These are phyloP conservation scores for Desmodus rotundus DNA, from an alignment of 2,113 vertebrate species.

Conservation along the genomic window DNA sequence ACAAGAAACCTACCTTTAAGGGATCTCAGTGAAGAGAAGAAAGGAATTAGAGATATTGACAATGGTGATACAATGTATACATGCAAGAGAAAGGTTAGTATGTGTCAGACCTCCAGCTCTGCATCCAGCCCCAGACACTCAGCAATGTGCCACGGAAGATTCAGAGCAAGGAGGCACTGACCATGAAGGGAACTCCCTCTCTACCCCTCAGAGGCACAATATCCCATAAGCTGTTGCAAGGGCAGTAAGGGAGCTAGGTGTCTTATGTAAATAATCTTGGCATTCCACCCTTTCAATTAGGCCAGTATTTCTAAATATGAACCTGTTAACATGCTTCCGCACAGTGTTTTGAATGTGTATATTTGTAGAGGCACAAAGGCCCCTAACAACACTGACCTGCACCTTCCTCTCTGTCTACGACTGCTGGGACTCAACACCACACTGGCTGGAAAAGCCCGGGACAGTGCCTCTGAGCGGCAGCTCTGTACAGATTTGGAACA, in stretches of 20 bases:
- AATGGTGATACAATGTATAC: not conserved
- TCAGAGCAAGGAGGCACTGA: not conserved
- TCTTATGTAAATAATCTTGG: not conserved
- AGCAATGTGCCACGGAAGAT: not conserved
- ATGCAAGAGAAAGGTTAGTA: not conserved
- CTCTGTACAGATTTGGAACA: not conserved
- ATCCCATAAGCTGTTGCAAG: not conserved
- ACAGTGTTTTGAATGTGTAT: not conserved
- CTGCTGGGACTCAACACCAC: not conserved
- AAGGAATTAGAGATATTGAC: not conserved
- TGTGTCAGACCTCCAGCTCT: not conserved
- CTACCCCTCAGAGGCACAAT: not conserved
- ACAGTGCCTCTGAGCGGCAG: not conserved
- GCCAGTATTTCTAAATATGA: not conserved
- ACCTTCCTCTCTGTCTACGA: not conserved
- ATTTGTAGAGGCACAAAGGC: not conserved
- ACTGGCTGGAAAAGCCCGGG: not conserved
- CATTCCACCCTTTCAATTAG: not conserved
- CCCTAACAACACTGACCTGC: rapidly evolving
- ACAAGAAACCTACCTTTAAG: not conserved
- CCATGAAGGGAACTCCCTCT: not conserved
- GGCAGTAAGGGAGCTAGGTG: not conserved
- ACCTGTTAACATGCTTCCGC: not conserved
- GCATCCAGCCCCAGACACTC: not conserved
- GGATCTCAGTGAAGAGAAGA: not conserved